These are phyloP conservation scores for Dermochelys coriacea DNA, from an alignment of 2,797 vertebrate genomes.

Conservation along the genomic window DNA sequence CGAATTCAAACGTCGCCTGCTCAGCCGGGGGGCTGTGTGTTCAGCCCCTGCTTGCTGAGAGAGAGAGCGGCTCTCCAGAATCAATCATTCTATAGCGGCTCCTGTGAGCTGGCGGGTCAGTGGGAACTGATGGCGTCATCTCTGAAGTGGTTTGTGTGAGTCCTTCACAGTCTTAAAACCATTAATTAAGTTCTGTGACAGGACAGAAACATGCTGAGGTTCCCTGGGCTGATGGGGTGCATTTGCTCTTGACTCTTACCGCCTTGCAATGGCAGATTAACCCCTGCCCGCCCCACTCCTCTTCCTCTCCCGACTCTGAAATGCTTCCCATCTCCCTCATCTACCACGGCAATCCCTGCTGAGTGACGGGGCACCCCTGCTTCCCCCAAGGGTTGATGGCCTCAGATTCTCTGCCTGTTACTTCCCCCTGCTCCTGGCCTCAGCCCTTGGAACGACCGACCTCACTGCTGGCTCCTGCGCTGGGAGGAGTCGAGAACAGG, in stretches of 20 bases:
- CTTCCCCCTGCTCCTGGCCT: background rate
- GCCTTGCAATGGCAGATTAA: background rate
- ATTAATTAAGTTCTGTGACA: conserved; percentile 11
- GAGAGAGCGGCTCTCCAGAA: background rate
- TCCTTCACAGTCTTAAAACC: conserved; percentile 30
- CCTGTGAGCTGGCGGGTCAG: conserved; percentile 7
- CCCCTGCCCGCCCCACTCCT: too few relatives aligned
- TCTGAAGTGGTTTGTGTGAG: background rate
- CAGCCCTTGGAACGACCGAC: background rate
- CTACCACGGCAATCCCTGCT: background rate
- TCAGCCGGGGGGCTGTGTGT: background rate
- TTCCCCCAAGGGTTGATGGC: background rate
- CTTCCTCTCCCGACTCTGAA: fast-evolving
- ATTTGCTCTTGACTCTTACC: background rate
- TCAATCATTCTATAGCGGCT: background rate
- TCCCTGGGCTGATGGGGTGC: background rate
- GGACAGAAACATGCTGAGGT: background rate
- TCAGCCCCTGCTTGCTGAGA: background rate
- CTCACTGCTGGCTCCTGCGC: background rate
- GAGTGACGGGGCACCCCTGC: background rate
- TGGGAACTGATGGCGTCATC: conserved; percentile 55
- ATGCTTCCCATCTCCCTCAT: background rate
- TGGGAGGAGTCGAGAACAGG: background rate
- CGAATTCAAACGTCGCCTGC: background rate
- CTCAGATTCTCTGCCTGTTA: background rate